These are phyloP conservation scores for Drosophila nr. perissopoda DNA, from an alignment of 2,888 invertebrate genomes.

Conservation along the genomic window DNA sequence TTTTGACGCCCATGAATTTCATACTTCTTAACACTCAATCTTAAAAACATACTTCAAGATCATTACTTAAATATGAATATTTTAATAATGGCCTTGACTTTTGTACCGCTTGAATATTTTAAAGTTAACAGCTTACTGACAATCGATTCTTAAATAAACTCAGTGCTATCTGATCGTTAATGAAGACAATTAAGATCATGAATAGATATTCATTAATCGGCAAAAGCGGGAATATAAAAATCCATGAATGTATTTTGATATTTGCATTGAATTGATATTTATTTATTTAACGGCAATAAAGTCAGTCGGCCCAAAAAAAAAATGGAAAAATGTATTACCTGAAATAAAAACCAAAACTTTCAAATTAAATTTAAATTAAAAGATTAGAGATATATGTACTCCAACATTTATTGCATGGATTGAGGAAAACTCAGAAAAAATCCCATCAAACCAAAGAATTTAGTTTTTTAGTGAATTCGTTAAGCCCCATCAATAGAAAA, in stretches of 20 bases:
- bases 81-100: constrained; percentile 6
- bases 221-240: not conserved
- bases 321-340: not conserved
- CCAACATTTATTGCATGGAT: not conserved
- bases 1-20: not conserved
- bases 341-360: not conserved
- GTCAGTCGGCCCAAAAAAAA: not conserved
- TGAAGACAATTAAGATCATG: not conserved
- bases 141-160: constrained; percentile 3
- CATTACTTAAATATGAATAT: not conserved
- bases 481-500: not conserved
- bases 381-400: not conserved
- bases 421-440: not conserved
- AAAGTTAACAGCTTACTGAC: not conserved
- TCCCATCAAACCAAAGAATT: not conserved
- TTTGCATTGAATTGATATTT: not conserved
- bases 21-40: not conserved
- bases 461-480: not conserved
- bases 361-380: not conserved
- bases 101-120: not conserved
- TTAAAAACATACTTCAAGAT: not conserved
- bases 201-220: not conserved
- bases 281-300: not conserved
- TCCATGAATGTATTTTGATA: not conserved
- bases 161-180: constrained; percentile 1